Evolutionary conservation across 2,888 invertebrate genomes (phyloP).

Genomic region (Monochamus alternatus): DNA sequence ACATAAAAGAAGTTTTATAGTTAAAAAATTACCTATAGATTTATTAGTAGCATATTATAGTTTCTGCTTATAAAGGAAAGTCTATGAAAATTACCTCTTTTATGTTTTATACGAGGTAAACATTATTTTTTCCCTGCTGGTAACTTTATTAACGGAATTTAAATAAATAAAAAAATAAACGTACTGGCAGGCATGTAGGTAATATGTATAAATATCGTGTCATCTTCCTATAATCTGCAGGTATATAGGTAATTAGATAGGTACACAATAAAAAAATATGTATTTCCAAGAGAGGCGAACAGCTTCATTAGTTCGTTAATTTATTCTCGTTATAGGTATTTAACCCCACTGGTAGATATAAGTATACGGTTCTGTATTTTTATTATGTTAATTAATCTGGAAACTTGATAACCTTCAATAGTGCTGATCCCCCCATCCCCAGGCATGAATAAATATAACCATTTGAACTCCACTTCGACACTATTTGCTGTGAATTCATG

Average conservation of each 20-base stretch:
- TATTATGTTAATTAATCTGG: conserved; percentile 82
- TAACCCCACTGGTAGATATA: not conserved
- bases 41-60: too few relatives aligned
- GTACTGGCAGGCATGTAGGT: too few relatives aligned
- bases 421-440: conserved; percentile 72
- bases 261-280: not conserved
- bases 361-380: conserved; percentile 58
- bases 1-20: too few relatives aligned
- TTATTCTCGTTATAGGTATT: not conserved
- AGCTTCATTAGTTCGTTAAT: not conserved
- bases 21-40: too few relatives aligned
- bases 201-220: too few relatives aligned
- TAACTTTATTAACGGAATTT: too few relatives aligned
- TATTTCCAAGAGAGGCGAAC: not conserved
- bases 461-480: not conserved
- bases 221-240: not conserved
- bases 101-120: too few relatives aligned
- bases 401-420: conserved; percentile 79
- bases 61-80: too few relatives aligned
- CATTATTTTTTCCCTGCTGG: too few relatives aligned
- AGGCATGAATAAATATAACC: conserved; percentile 22
- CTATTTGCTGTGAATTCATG: not conserved
- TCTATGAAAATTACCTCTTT: too few relatives aligned
- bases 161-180: too few relatives aligned
- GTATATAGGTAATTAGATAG: not conserved